Conservation (phyloP, 2,888 invertebrate genomes). For the Pseudanteris insignis region DNA sequence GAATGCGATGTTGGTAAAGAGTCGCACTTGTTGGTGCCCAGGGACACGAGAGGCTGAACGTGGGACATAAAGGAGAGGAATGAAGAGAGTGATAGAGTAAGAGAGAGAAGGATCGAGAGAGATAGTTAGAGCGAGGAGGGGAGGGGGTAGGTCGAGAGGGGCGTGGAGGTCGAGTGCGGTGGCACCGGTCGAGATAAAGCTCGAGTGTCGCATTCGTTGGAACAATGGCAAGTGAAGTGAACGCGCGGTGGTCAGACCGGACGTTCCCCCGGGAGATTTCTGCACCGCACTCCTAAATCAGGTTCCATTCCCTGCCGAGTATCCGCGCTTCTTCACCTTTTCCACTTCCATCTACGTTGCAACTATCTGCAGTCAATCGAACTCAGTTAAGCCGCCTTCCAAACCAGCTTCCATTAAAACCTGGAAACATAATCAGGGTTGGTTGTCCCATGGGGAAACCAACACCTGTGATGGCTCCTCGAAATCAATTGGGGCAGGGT, state of each 20-base stretch:
- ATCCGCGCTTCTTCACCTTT: constrained; percentile 53
- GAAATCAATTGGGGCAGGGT: no score
- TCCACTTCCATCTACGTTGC: constrained; percentile 26
- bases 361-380: constrained; percentile 40
- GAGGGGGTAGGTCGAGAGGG: constrained; percentile 28
- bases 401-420: constrained; percentile 21
- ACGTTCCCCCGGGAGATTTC: constrained; percentile 61
- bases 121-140: constrained; percentile 28
- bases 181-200: constrained; percentile 39
- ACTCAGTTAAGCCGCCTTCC: constrained; percentile 31
- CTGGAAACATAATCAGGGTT: constrained; percentile 19
- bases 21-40: constrained; percentile 62
- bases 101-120: constrained; percentile 7
- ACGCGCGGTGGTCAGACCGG: constrained; percentile 60
- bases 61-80: constrained; percentile 48
- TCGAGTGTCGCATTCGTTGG: constrained; percentile 56
- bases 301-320: constrained; percentile 61
- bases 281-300: constrained; percentile 65
- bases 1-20: constrained; percentile 63
- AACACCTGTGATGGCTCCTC: no score
- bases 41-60: constrained; percentile 57
- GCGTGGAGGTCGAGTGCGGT: constrained; percentile 36
- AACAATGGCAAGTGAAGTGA: constrained; percentile 60
- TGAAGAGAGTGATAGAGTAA: constrained; percentile 8
- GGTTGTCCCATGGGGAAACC: no score